A percentile compares a stretch with the other conserved stretches of the same genome.
Evolutionary conservation across 1,140 invertebrate species (phyloP).

Genomic region (Ooceraea biroi): DNA sequence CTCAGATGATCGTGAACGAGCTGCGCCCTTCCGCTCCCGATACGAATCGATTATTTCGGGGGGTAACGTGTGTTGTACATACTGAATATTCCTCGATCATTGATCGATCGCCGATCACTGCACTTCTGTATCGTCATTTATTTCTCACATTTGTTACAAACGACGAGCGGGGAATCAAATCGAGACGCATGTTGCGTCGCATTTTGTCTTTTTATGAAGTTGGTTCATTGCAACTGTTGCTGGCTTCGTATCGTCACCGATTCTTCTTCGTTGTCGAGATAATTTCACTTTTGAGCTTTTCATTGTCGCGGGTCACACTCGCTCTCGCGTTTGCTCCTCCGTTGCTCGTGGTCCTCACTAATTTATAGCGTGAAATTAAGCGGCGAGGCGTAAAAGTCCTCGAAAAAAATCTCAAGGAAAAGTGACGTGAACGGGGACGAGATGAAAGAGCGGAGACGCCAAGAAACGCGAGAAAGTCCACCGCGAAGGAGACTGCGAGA

Average conservation of each 20-base stretch:
- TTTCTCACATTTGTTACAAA: conserved; percentile 36
- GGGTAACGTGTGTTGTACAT: conserved; percentile 5
- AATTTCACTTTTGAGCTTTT: not conserved
- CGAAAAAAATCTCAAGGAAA: conserved; percentile 48
- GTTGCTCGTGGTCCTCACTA: not conserved
- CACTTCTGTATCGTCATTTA: conserved; percentile 13
- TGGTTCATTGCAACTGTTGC: not conserved
- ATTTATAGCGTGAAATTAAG: conserved; percentile 58
- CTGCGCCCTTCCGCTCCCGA: not conserved
- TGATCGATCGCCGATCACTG: conserved; percentile 22
- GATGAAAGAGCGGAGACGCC: conserved; percentile 32
- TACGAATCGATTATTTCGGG: conserved; percentile 7
- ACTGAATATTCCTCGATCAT: conserved; percentile 40
- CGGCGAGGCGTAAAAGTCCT: conserved; percentile 7
- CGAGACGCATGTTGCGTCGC: not conserved
- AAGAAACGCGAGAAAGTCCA: conserved; percentile 50
- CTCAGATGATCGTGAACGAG: conserved; percentile 1
- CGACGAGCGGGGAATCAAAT: conserved; percentile 42
- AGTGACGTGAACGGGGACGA: conserved; percentile 19
- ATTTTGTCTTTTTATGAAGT: conserved; percentile 15
- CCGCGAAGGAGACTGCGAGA: conserved; percentile 48
- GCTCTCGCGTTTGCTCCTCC: conserved; percentile 1
- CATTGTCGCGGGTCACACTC: not conserved
- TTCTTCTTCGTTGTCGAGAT: not conserved
- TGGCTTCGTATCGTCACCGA: not conserved